Evolutionary conservation across 1,140 invertebrate genomes (phyloP).

Genomic region (Notospermus geniculatus): DNA sequence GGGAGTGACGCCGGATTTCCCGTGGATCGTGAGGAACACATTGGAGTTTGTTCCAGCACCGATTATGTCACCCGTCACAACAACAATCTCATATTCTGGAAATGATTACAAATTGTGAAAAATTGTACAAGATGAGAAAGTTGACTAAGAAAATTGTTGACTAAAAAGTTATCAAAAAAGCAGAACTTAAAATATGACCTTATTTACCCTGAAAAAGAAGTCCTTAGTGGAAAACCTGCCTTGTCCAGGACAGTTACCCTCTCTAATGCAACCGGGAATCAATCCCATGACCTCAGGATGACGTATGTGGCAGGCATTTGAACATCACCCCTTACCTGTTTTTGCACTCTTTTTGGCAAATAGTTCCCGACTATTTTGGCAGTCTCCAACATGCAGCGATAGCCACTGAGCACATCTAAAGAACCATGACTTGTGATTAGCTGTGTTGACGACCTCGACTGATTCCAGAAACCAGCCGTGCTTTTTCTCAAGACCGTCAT

Average conservation of each 20-base stretch:
- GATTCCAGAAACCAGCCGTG: constrained; percentile 55
- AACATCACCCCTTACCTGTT: constrained; percentile 35
- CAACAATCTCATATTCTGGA: constrained; percentile 51
- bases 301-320: too few species aligned
- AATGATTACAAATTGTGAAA: too few species aligned
- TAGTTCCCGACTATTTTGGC: constrained; percentile 43
- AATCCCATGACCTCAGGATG: too few species aligned
- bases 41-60: constrained; percentile 53
- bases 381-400: constrained; percentile 50
- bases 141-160: too few species aligned
- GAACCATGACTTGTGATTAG: constrained; percentile 47
- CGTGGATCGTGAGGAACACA: constrained; percentile 51
- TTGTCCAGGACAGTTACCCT: too few species aligned
- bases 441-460: constrained; percentile 51
- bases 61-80: constrained; percentile 46
- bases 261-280: too few species aligned
- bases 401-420: constrained; percentile 55
- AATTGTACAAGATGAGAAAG: too few species aligned
- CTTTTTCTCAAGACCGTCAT: constrained; percentile 47
- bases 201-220: too few species aligned
- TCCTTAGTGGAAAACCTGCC: too few species aligned
- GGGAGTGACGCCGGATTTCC: constrained; percentile 47
- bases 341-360: constrained; percentile 42
- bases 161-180: too few species aligned
- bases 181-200: too few species aligned